These are phyloP conservation scores for Trinorchestia longiramus DNA, from an alignment of 1,140 invertebrate species.

Conservation along the genomic window DNA sequence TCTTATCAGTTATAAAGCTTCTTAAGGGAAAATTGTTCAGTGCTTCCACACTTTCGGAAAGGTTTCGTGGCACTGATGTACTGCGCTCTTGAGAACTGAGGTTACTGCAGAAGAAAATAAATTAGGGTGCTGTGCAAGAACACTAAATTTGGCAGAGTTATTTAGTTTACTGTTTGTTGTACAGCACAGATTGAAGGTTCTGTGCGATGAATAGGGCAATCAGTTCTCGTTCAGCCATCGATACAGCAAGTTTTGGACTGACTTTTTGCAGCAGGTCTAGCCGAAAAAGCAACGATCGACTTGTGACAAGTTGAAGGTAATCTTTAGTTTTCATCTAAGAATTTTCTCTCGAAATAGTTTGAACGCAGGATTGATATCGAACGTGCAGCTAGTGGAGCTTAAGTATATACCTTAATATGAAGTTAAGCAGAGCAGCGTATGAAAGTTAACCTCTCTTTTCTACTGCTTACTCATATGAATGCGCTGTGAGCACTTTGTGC, in stretches of 20 bases:
- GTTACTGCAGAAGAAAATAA: no score
- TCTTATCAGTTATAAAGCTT: neutral
- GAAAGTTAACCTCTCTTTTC: neutral
- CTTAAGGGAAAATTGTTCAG: neutral
- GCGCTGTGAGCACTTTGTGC: neutral
- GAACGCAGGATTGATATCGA: neutral
- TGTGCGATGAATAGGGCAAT: neutral
- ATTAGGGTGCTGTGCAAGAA: no score
- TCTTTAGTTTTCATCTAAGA: neutral
- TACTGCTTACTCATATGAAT: neutral
- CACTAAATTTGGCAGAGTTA: no score
- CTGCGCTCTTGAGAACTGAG: neutral
- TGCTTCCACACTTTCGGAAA: neutral
- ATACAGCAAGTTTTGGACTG: neutral
- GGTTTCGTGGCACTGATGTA: neutral
- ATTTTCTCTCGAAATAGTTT: neutral
- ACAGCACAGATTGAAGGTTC: neutral
- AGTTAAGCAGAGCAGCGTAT: neutral
- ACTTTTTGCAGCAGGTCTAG: neutral
- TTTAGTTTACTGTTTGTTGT: neutral
- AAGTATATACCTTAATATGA: neutral
- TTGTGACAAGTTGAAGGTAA: neutral
- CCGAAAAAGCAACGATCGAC: neutral
- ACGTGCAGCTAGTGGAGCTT: neutral
- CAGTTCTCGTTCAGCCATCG: neutral